Evolutionary conservation across 1,140 invertebrate species (phyloP), one percentile per base, ranked within the genome.

Genomic region (Drosophila novamexicana): DNA sequence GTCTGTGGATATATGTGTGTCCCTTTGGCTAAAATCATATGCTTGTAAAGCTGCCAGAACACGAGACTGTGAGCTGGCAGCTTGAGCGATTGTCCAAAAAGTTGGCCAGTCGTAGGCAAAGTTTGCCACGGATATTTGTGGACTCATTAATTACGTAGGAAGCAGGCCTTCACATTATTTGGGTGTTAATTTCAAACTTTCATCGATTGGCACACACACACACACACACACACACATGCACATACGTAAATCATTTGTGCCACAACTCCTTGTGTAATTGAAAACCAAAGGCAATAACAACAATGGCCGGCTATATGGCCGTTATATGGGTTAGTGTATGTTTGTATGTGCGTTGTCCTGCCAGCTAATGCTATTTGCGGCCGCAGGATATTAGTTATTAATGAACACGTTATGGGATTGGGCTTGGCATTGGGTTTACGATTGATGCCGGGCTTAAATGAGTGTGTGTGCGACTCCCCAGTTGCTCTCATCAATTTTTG

Each of bases 101-200:
- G 76, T 86, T 86, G 40, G 37, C 7, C 64, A 66, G 44, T 63
- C 63, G 45, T 64, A 68, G 68, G 56, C 56, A 83, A 88, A 86
- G 62, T 86, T 88, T 89, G 68, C 44, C 70, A 52, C 66, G 84
- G 76, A 77, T 74, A 74, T 88, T 88, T 68, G 77, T 70, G 65
- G 68, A 75, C 83, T 88, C 83, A 88, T 89, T 88, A 88, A 88
- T 88, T 88, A 88, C 84, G 83, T 77, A 83, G 69, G 63, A 75
- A 39, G 40, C 10, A 40, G 44, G 54, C 16, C 54, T 61, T 40
- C 52, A 53, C 79, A 61, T 65, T 88, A 61, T 73, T 86, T 70
- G 62, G 83, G 84, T 88, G 83, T 88, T 88, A 89, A 89, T 88
- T 88, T 88, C 83, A 89, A 88, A 88, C 83, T 88, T 88, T 89